phyloP scores from a whole-genome alignment of 2,888 invertebrate genomes.

The Synergus laeviventris region DNA sequence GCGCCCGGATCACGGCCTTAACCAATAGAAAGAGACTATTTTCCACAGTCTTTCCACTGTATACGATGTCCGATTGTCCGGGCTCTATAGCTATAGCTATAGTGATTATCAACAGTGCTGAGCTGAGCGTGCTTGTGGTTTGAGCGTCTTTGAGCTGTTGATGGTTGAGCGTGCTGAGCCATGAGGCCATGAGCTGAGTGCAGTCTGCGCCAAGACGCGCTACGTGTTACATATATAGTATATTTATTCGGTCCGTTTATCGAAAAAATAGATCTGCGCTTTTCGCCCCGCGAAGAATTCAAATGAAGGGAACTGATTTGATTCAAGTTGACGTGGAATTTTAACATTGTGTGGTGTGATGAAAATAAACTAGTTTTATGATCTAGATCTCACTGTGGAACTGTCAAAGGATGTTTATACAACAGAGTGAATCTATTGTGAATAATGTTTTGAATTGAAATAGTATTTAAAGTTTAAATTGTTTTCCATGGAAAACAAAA shows the following conservation, averaged over 20 bases:
- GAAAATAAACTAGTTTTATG: background rate
- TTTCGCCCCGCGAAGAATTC: constrained; percentile 30
- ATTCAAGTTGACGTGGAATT: background rate
- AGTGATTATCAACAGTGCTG: constrained; percentile 38
- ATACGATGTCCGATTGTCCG: constrained; percentile 39
- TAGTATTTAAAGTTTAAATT: background rate
- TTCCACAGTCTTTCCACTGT: constrained; percentile 38
- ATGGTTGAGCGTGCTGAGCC: no score
- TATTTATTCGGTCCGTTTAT: background rate
- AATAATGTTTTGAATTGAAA: background rate
- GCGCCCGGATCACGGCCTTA: constrained; percentile 52
- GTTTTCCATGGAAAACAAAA: background rate
- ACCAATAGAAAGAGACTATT: constrained; percentile 53
- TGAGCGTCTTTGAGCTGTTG: no score
- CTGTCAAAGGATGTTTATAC: background rate
- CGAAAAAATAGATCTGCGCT: background rate
- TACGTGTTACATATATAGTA: constrained; percentile 13
- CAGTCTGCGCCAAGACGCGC: constrained; percentile 43
- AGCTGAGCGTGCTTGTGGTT: no score
- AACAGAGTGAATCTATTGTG: constrained; percentile 13
- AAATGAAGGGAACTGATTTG: background rate
- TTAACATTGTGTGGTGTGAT: constrained; percentile 9
- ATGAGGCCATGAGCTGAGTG: no score
- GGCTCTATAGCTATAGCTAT: background rate
- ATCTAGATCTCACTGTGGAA: background rate